phyloP scores from a whole-genome alignment of 2,888 invertebrate genomes.

The Mycalesis mineus region DNA sequence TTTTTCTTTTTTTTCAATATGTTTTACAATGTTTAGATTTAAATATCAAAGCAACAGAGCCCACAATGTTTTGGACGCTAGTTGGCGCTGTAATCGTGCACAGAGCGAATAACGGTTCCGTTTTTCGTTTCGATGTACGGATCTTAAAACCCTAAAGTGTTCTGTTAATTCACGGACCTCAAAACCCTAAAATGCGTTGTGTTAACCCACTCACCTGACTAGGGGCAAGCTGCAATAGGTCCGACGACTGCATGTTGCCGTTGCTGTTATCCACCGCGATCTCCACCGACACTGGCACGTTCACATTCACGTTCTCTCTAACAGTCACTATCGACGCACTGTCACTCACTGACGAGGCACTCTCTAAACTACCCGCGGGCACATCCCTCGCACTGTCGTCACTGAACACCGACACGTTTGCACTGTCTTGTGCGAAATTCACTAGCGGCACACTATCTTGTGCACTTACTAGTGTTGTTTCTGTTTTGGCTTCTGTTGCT shows the following conservation, averaged over 20 bases:
- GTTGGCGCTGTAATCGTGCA: too few species aligned
- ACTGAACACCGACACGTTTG: not conserved
- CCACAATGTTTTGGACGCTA: too few species aligned
- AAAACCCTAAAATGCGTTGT: too few species aligned
- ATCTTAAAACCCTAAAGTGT: too few species aligned
- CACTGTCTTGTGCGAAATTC: constrained; percentile 12
- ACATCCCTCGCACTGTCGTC: constrained; percentile 5
- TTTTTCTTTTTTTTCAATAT: too few species aligned
- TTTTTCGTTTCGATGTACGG: too few species aligned
- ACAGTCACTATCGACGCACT: constrained; percentile 18
- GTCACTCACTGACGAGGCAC: constrained; percentile 12
- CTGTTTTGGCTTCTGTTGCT: not conserved
- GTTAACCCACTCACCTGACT: constrained; percentile 50
- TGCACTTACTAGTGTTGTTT: not conserved
- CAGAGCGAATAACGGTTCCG: too few species aligned
- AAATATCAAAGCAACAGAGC: too few species aligned
- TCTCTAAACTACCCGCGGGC: not conserved
- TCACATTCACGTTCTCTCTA: constrained; percentile 10
- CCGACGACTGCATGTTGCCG: constrained; percentile 40
- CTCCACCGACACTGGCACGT: constrained; percentile 10
- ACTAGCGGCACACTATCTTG: constrained; percentile 8
- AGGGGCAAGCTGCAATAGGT: constrained; percentile 47
- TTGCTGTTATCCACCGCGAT: constrained; percentile 51
- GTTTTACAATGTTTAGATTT: too few species aligned
- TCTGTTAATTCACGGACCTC: too few species aligned